Base-by-base conservation (phyloP, 2,888 invertebrate genomes). In the Theretra japonica region DNA sequence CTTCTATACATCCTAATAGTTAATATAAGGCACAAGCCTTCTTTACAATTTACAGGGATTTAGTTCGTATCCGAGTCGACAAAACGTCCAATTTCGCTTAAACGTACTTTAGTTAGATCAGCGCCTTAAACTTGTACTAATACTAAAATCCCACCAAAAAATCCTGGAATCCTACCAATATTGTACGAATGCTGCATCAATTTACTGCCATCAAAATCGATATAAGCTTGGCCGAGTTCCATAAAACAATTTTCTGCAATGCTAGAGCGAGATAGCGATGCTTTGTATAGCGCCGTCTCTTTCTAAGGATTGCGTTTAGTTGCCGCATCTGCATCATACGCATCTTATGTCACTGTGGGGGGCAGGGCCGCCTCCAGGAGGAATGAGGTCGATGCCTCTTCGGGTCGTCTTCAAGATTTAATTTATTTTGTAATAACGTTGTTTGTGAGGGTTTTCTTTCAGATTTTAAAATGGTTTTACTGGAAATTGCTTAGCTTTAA, bases 181-280 rank as follows among this genome's bases (percentile, higher is more conserved):
- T n/a, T 53, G 41, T 19, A 50, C 50, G 19, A 19, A 15, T 19
- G 33, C 48, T 48, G 65, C 65, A 23, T 65, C 65, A 65, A n/a
- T 60, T 65, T 48, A 65, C 65, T 23, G 65, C 23, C 65, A 23
- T 62, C 15, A 53, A 15, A 58, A 71, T 68, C 71, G 33, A 68
- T 71, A 33, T 30, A 19, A 68, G 56, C 41, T 71, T 71, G 71
- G 71, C 71, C 23, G 65, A 23, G 57, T 68, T 71, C 68, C 71
- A 71, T 65, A 41, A 25, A 71, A 71, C 28, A 19, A 41, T 33
- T 62, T 48, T 65, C 65, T 65, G 65, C 65, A 65, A 33, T 60
- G 30, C 11, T 5, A 19, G 41, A 41, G 33, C 62, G 48, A 65
- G 65, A 65, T 6, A 17, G 41, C 19, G 11, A n/a, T 41, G 15